Evolutionary conservation across 2,113 vertebrate species (phyloP), one percentile per base, ranked within the genome.

Genomic region (Serinus canaria): DNA sequence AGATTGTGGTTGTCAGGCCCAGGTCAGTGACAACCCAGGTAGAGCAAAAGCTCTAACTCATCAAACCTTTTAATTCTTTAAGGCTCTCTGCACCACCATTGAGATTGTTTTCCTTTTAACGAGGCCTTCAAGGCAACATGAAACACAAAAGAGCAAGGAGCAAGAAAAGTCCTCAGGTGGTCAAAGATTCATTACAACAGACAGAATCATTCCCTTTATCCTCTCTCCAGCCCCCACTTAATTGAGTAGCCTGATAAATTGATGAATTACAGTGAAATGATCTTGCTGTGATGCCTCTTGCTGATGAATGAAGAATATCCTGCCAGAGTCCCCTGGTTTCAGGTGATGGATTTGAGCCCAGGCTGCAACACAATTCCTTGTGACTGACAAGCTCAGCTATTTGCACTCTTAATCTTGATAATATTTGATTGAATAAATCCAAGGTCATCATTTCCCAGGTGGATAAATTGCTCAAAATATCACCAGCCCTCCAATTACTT

Each of bases 261-360:
- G 95, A 95, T 90, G 79, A 91, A 96, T 95, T 93, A 92, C 72
- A 81, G 60, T 49, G 55, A 83, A 94, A 94, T 74, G 93, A 93
- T 95, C 87, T 95, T 22, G 3, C 83, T 90, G 83, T 64, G 92
- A 94, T 78, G 66, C 52, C 44, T 64, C 81, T 81, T 79, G 88
- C 88, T 93, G 92, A 82, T 87, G 80, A 92, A 86, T 95, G 92
- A 91, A 88, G 83, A 92, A 84, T 49, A 53, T 64, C 66, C 86
- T 94, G 93, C 76, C 95, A 92, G 67, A 74, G 37, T 13, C 27
- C 75, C 58, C 88, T 67, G 88, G 64, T 92, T 92, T 67, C 85
- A 89, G 66, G 79, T 94, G 93, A 97, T 93, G 60, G 68, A 96
- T 97, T 94, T 46, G 56, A 96, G 93, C 76, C 58, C 31, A 46